These are phyloP conservation scores for Tarsius wallacei DNA, from an alignment of 2,797 vertebrate species.

Conservation along the genomic window DNA sequence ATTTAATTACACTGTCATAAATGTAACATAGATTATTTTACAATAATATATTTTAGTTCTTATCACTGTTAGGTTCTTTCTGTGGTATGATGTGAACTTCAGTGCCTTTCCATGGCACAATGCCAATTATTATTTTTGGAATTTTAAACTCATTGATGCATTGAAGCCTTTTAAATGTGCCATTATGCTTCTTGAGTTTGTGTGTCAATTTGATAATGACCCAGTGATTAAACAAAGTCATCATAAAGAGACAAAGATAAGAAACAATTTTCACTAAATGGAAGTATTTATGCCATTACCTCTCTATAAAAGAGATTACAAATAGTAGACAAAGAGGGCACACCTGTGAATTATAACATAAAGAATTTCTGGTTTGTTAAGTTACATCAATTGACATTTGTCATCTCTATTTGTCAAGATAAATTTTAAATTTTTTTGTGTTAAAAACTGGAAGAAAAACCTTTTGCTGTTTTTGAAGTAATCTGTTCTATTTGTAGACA, in stretches of 20 bases:
- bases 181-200: constrained; percentile 61
- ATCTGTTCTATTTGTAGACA: constrained; percentile 43
- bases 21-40: neutral
- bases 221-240: constrained; percentile 70
- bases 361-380: constrained; percentile 52
- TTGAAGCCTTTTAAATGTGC: constrained; percentile 67
- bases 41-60: neutral
- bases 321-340: constrained; percentile 59
- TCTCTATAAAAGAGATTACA: constrained; percentile 72
- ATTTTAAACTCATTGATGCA: constrained; percentile 23
- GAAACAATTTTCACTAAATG: constrained; percentile 71
- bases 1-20: neutral
- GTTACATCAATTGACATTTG: constrained; percentile 65
- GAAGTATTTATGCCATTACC: constrained; percentile 72
- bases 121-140: neutral
- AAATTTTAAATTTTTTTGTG: neutral
- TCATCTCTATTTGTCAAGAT: constrained; percentile 66
- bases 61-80: neutral
- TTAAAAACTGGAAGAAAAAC: constrained; percentile 50
- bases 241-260: constrained; percentile 63
- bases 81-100: neutral
- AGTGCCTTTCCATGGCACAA: neutral
- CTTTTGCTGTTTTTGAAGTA: constrained; percentile 44
- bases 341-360: constrained; percentile 61
- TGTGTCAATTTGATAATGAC: constrained; percentile 57